Base-by-base conservation (phyloP, 2,888 invertebrate genomes). In the Melanargia galathea region DNA sequence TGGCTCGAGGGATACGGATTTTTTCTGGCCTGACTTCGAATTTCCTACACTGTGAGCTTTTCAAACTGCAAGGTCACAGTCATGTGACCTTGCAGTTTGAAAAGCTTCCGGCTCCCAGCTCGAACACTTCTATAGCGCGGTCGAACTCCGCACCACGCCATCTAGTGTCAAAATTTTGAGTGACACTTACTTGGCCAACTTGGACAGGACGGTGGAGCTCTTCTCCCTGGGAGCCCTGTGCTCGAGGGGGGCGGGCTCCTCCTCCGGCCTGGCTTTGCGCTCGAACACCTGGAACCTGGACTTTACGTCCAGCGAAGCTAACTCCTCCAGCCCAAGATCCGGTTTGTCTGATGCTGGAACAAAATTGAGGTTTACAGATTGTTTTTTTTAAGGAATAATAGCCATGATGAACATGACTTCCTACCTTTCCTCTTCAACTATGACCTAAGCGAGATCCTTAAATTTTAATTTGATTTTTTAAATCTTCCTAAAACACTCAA, bases 241-340 rank as follows among this genome's bases (percentile, higher is more conserved):
- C 65, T 82, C 81, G 22, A 73, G 73, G 11, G 74, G 80, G 38
- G 71, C 81, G 0, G 75, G 82, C 70, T 92, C 92, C 48, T 86
- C 89, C 46, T 81, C 83, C 13, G 83, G 78, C 68, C 93, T 92
- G 55, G 83, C 87, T 48, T 87, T 86, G 70, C 94, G 93, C 84
- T 97, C 97, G 85, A 97, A 97, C 71, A 96, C 95, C 83, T 96
- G 94, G 90, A 96, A 97, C 66, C 96, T 93, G 33, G 96, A 95
- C 84, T 96, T 96, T 11, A 97, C 96, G 83, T 97, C 96, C 70
- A 97, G 87, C 69, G 94, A 93, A 33, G 96, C 94, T 58, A 97
- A 86, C 80, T 97, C 97, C 71, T 96, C 96, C 11, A 97, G 91
- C 0, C 97, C 97, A 54, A 97, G 92, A 83, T 96, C 95, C 2